Conservation (phyloP, 2,113 vertebrate genomes). For the Boulengeromyrus knoepffleri region DNA sequence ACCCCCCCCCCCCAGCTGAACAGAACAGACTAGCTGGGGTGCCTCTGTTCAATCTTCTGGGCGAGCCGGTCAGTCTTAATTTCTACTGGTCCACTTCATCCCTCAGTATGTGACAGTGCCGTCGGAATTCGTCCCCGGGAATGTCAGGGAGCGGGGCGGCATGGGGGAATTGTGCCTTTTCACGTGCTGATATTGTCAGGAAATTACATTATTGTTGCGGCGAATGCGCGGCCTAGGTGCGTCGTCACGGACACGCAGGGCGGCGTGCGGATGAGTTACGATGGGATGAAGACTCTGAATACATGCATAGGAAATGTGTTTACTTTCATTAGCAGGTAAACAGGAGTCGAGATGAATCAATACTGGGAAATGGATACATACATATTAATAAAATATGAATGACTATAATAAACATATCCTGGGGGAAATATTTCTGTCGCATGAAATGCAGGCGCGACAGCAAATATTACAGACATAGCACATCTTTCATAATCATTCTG, state of each 20-base stretch:
- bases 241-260: neutral
- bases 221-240: neutral
- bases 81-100: neutral
- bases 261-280: neutral
- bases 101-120: neutral
- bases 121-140: neutral
- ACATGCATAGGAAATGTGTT: conserved; percentile 3
- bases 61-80: neutral
- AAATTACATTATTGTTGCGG: neutral
- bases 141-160: neutral
- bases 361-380: neutral
- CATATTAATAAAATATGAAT: conserved; percentile 11
- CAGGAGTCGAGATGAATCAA: neutral
- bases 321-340: conserved; percentile 12
- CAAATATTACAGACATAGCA: conserved; percentile 5
- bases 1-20: neutral
- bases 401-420: neutral
- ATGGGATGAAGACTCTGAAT: neutral
- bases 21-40: neutral
- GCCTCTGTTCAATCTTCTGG: neutral
- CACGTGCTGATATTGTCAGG: neutral
- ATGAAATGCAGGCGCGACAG: neutral
- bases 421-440: neutral
- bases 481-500: neutral
- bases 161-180: neutral